phyloP scores from a whole-genome alignment of 2,797 vertebrate species.

The Echiichthys vipera region DNA sequence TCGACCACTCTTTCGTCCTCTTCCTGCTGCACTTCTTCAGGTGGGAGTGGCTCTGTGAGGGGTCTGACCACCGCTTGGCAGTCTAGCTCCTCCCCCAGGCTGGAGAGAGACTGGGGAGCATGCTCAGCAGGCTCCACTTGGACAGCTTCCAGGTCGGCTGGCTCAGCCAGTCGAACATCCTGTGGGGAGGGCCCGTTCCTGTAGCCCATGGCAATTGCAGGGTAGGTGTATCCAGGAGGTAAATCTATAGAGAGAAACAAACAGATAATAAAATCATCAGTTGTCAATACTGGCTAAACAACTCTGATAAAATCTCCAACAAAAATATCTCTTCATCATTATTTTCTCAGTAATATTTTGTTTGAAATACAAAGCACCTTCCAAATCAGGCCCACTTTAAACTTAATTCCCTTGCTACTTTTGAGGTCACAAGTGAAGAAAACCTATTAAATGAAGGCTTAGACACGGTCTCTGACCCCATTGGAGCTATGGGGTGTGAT shows the following conservation, averaged over 20 bases:
- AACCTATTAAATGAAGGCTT: too few relatives aligned
- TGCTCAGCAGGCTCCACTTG: conserved; percentile 88
- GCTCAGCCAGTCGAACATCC: conserved; percentile 86
- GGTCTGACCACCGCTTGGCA: conserved; percentile 79
- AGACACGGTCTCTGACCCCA: too few relatives aligned
- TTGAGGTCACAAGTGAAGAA: conserved; percentile 22
- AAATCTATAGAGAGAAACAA: conserved; percentile 82
- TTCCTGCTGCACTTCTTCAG: conserved; percentile 67
- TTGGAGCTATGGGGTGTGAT: too few relatives aligned
- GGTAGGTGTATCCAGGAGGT: conserved; percentile 89
- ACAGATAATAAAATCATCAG: conserved; percentile 17
- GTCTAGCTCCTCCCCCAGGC: conserved; percentile 79
- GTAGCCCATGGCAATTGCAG: conserved; percentile 86
- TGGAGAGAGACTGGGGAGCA: conserved; percentile 86
- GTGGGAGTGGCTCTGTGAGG: conserved; percentile 71
- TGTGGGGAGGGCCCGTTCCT: conserved; percentile 84
- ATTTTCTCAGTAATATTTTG: background rate
- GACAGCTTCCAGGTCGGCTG: conserved; percentile 89
- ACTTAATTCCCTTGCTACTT: conserved; percentile 10
- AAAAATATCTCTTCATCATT: background rate
- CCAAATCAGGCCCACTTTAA: conserved; percentile 2
- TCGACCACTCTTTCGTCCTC: conserved; percentile 56
- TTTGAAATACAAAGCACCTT: background rate
- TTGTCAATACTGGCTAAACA: background rate
- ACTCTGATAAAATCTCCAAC: background rate